These are phyloP conservation scores for Boloria euphrosyne DNA, from an alignment of 2,888 invertebrate genomes.

Conservation along the genomic window DNA sequence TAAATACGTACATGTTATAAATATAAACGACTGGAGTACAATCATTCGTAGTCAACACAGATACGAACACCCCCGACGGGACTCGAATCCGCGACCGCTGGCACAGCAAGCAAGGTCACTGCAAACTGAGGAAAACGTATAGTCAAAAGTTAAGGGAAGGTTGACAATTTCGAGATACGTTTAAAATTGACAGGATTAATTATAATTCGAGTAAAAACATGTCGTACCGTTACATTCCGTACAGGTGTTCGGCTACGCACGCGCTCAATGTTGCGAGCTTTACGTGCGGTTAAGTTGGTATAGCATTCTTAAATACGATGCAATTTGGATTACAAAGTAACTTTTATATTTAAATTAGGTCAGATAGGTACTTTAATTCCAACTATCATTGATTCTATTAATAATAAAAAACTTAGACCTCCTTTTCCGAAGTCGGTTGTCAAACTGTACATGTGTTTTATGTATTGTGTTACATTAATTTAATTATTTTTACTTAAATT, in stretches of 20 bases:
- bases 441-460: too few species aligned
- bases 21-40: too few species aligned
- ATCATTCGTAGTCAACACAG: too few species aligned
- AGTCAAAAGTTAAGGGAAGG: neutral
- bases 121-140: too few species aligned
- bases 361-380: neutral
- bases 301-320: constrained; percentile 17
- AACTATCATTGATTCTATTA: too few species aligned
- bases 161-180: constrained; percentile 21
- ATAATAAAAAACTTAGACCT: too few species aligned
- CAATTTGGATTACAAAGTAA: constrained; percentile 1
- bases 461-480: too few species aligned
- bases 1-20: too few species aligned
- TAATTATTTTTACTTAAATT: too few species aligned
- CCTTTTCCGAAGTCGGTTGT: too few species aligned
- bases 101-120: too few species aligned
- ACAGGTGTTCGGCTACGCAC: constrained; percentile 40
- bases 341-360: constrained; percentile 2
- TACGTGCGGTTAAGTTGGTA: constrained; percentile 8
- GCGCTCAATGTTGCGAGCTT: constrained; percentile 25
- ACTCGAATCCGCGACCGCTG: neutral
- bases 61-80: neutral
- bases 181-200: constrained; percentile 35
- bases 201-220: constrained; percentile 33
- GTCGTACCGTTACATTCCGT: constrained; percentile 41